Base-by-base conservation (phyloP, 2,888 invertebrate species). In the Oligia latruncula region DNA sequence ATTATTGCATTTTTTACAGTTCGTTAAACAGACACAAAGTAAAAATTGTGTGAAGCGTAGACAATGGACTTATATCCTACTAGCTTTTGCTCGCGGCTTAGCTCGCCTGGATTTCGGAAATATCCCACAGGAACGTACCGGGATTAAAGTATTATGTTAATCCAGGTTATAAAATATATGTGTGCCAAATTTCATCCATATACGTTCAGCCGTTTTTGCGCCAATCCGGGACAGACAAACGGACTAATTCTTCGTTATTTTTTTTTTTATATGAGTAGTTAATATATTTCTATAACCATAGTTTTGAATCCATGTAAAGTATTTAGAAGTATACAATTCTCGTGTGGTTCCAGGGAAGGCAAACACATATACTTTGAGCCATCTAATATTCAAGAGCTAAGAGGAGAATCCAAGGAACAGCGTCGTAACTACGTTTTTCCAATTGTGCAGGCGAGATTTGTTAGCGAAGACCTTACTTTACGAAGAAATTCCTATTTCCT, bases 371-470 rank as follows among this genome's bases (percentile, higher is more conserved):
- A 79, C 65, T 43, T 65, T 49, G 23, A 60, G 20, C 15, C 52
- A 85, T 83, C 46, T 62, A 85, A 70, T 85, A 81, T 83, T 83
- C 49, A 71, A 73, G 65, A 74, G 23, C 64, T 64, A 60, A 68
- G 76, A 81, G 75, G 62, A 70, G 85, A 29, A 85, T 55, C 52
- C 68, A 72, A 70, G 72, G 52, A 75, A 75, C 65, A 81, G 49
- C 55, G 55, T 20, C 52, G 73, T 74, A 75, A 68, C 74, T 35
- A 70, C 52, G 68, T 72, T 75, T 72, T 75, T 81, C 81, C 85
- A 72, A 85, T 73, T 76, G 85, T 81, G 60, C 81, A 55, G 20
- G 72, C 65, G 40, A 72, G 83, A 85, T 81, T 85, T 85, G 85
- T 85, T 72, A 68, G 75, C 71, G 52, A 43, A 72, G 75, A 80